Conservation (phyloP, 2,797 vertebrate genomes). For the Dallia pectoralis region DNA sequence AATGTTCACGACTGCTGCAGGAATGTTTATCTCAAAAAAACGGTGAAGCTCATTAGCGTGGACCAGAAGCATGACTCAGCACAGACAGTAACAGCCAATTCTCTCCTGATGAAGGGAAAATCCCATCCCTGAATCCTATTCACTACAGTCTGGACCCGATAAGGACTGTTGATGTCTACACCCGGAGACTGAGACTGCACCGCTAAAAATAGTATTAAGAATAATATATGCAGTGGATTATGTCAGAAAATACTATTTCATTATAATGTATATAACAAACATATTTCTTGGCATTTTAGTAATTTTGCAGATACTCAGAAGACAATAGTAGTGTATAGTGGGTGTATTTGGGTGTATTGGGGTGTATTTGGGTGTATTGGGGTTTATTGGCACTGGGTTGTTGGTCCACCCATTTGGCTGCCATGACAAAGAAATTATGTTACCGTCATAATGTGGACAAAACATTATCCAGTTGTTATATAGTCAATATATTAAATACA, state of each 20-base stretch:
- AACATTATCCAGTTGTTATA: neutral
- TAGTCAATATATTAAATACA: neutral
- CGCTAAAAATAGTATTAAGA: neutral
- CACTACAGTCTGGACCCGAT: neutral
- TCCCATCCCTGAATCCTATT: neutral
- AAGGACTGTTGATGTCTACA: neutral
- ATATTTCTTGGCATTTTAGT: too few species aligned
- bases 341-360: too few species aligned
- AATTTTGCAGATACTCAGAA: too few species aligned
- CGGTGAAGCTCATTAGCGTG: neutral
- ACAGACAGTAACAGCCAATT: neutral
- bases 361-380: too few species aligned
- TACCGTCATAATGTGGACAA: neutral
- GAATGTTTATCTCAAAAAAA: neutral
- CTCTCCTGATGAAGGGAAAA: neutral
- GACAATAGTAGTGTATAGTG: too few species aligned
- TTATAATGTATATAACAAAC: neutral
- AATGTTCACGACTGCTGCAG: too few species aligned
- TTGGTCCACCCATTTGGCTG: too few species aligned
- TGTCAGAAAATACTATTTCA: neutral
- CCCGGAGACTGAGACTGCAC: neutral
- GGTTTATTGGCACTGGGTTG: too few species aligned
- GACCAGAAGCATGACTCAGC: neutral
- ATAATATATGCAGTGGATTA: neutral
- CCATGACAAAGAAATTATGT: too few species aligned